Conservation (phyloP, 2,797 vertebrate genomes). For the Vultur gryphus region DNA sequence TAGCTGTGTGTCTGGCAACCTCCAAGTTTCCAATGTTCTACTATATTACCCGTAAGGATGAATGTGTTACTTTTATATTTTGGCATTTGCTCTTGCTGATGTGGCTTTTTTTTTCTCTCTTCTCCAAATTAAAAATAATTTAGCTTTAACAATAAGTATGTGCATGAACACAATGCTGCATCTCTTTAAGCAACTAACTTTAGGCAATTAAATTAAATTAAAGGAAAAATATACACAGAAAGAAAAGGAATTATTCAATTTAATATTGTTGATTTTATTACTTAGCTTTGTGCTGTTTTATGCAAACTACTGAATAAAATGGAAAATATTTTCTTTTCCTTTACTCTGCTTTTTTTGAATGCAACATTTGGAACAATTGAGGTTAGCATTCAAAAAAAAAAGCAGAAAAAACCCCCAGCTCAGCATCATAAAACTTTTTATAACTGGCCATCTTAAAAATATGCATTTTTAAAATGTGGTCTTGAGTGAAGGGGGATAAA, state of each 20-base stretch:
- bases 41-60: conserved; percentile 92
- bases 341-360: conserved; percentile 27
- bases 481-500: background rate
- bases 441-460: conserved; percentile 44
- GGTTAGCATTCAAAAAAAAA: background rate
- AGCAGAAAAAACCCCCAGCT: background rate
- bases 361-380: conserved; percentile 48
- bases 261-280: conserved; percentile 81
- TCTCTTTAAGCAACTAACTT: conserved; percentile 82
- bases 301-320: conserved; percentile 66
- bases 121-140: conserved; percentile 86
- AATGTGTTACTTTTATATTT: conserved; percentile 93
- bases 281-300: conserved; percentile 72
- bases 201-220: conserved; percentile 84
- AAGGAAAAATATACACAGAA: conserved; percentile 77
- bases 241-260: conserved; percentile 79
- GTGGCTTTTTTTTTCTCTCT: conserved; percentile 72
- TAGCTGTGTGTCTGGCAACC: conserved; percentile 90
- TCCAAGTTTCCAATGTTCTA: conserved; percentile 86
- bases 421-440: conserved; percentile 64
- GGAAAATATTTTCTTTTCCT: conserved; percentile 28
- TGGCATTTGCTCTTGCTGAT: conserved; percentile 85
- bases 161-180: conserved; percentile 69
- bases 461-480: conserved; percentile 6
- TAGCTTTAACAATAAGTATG: conserved; percentile 81